Evolutionary conservation across 2,888 invertebrate genomes (phyloP).

Genomic region (Crepidodera aurea): DNA sequence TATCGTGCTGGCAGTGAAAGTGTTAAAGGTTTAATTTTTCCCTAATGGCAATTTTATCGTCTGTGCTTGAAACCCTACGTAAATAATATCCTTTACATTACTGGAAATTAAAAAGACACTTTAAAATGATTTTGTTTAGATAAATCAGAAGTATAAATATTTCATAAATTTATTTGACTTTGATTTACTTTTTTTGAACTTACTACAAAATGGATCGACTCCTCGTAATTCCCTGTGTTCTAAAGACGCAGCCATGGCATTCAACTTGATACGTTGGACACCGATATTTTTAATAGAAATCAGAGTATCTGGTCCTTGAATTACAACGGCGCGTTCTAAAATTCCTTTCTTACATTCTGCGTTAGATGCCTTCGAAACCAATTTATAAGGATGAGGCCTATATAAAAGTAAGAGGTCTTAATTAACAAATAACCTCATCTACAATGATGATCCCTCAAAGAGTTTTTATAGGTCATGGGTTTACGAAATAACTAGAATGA

Average conservation of each 20-base stretch:
- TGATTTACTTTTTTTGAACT: conserved; percentile 55
- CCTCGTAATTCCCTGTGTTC: conserved; percentile 77
- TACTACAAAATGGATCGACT: conserved; percentile 91
- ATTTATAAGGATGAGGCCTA: conserved; percentile 39
- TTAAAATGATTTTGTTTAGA: no score
- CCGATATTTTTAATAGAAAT: conserved; percentile 81
- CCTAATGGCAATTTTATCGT: no score
- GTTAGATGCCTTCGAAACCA: conserved; percentile 33
- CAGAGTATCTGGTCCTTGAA: conserved; percentile 10
- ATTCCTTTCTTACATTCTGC: conserved; percentile 32
- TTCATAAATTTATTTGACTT: no score
- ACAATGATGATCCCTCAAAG: background rate
- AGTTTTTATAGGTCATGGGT: no score
- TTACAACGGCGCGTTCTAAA: conserved; percentile 11
- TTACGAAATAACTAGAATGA: no score
- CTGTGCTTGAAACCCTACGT: no score
- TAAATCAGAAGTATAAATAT: no score
- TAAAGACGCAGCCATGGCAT: conserved; percentile 85
- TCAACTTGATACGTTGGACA: conserved; percentile 92
- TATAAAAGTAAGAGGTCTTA: background rate
- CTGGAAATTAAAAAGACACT: no score
- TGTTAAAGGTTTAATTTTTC: no score
- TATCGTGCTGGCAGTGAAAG: no score
- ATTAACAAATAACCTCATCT: background rate
- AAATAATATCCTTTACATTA: no score